Percentiles rank a stretch among this genome's conserved stretches.
Conservation (phyloP, 2,113 vertebrate genomes). For the Machaerirhynchus nigripectus region DNA sequence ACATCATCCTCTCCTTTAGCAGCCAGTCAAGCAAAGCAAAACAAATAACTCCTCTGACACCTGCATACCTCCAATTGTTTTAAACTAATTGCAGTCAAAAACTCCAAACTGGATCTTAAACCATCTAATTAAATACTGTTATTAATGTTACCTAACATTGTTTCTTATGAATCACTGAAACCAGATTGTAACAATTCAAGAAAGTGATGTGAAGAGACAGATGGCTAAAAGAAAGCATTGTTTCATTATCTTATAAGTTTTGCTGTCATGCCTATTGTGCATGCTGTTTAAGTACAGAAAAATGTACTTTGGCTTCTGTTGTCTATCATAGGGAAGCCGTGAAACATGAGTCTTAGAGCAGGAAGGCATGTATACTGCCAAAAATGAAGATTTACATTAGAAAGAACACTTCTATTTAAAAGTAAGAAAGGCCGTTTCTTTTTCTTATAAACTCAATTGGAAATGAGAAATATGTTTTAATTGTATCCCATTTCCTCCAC, state of each 20-base stretch:
- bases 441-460: neutral
- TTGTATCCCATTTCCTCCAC: neutral
- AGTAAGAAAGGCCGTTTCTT: neutral
- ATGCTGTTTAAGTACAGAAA: neutral
- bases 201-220: conserved; percentile 11
- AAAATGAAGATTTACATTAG: neutral
- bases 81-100: neutral
- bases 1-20: neutral
- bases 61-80: neutral
- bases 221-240: conserved; percentile 2
- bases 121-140: neutral
- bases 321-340: neutral
- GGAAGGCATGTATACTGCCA: neutral
- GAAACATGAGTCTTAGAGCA: neutral
- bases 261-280: neutral
- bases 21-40: conserved; percentile 40
- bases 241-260: conserved; percentile 13
- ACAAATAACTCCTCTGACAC: neutral
- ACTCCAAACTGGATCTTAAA: conserved; percentile 26
- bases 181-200: neutral
- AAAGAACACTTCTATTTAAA: neutral
- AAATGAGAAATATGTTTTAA: neutral
- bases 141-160: conserved; percentile 19
- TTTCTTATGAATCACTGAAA: conserved; percentile 29
- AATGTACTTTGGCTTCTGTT: neutral